Evolutionary conservation across 2,888 invertebrate genomes (phyloP), one percentile per base, ranked within the genome.

Genomic region (Stenichneumon culpator): DNA sequence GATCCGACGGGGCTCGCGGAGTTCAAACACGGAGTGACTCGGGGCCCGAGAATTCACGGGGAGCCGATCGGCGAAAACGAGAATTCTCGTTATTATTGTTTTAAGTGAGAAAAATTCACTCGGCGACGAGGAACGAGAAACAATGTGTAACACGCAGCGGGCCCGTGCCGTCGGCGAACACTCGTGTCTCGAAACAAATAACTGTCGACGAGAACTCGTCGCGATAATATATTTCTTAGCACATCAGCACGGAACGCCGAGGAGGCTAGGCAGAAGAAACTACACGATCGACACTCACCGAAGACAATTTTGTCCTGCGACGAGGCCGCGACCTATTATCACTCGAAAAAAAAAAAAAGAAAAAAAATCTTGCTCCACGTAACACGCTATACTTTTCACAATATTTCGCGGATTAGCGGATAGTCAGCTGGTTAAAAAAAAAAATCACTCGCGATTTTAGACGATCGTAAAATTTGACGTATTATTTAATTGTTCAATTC

Each of bases 1-100:
- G 22, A 65, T 65, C 79, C 79, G 79, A 65, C 69, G 69, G 68
- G 16, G 32, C 28, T 32, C 63, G 25, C 32, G 28, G 14, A 14
- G 25, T 11, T 9, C 9, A 19, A 4, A 11, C 57, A 22, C 57
- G 14, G 22, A 7, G 22, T 2, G 57, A 57, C 22, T 57, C 39
- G 22, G 3, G 11, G 11, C 22, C 25, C 22, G 22, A 57, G 22
- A 57, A n/a, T 32, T 22, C 54, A 57, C 22, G 47, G 28, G 22
- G 54, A 16, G 2, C 3, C 39, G 54, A 65, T 72, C 72, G 70
- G 54, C 65, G 63, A 47, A 72, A 72, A 72, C 32, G 39, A 54
- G 25, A 39, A 50, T 68, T 60, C 79, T 50, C 79, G 60, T 36
- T 32, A 50, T 36, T 65, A 65, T 79, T 65, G 65, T 47, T 16